Base-by-base conservation (phyloP, 2,797 vertebrate genomes). In the Paramormyrops hopkinsi region DNA sequence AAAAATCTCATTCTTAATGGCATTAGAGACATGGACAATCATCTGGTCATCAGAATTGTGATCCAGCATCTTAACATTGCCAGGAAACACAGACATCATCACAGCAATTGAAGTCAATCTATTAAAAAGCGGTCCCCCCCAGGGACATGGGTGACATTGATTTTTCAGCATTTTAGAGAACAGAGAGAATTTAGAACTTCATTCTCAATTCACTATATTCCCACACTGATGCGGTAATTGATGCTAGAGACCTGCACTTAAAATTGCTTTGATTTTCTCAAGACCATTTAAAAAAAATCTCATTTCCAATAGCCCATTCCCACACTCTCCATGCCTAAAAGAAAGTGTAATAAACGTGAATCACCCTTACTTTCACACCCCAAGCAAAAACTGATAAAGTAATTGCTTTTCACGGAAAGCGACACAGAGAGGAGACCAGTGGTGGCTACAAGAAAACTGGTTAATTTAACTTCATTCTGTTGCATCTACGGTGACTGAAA, bases 281-380 rank as follows among this genome's bases (percentile, higher is more conserved):
- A 89, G 46, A 73, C 82, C 29, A 53, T 89, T 85, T 12, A 87
- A 76, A 87, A 59, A 79, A 50, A 89, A 59, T 56, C n/a, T 11
- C 3, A 89, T 87, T 29, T 54, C 62, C 86, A 14, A 85, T 9
- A 29, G 22, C 41, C 29, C 37, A 86, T 87, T 48, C 25, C 83
- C n/a, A 73, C 25, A 48, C n/a, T 51, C 17, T 50, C 83, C 48
- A 11, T 85, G 83, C n/a, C 48, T 62, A 51, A 85, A 56, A 87
- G 9, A 37, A 86, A 79, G n/a, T 46, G 14, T 19, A 50, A 89
- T 79, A 54, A 88, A 87, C 3, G 37, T 86, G 88, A 87, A 25
- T 87, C 69, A 50, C 46, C 53, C 5, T 17, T 33, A 76, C 51
- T 46, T 87, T 50, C 48, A 54, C 12, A 56, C 65, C 89, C 62